Percentiles rank a stretch among this genome's conserved stretches.
Conservation (phyloP, 2,113 vertebrate genomes). For the Bucco capensis region DNA sequence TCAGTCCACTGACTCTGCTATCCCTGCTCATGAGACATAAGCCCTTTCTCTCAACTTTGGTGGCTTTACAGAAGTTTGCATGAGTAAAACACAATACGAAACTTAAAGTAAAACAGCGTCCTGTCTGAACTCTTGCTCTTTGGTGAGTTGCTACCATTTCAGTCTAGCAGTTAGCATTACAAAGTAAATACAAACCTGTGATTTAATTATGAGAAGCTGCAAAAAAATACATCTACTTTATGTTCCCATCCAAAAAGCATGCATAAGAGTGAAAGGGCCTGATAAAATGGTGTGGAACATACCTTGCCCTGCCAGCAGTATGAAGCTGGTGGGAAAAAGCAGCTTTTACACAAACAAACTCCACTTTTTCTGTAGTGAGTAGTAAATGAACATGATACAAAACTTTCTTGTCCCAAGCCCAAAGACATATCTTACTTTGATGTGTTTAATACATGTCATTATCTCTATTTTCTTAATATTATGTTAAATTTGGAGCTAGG, state of each 20-base stretch:
- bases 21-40: neutral
- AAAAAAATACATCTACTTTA: neutral
- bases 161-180: neutral
- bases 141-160: neutral
- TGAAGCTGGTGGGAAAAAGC: neutral
- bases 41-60: neutral
- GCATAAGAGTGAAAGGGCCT: neutral
- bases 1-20: neutral
- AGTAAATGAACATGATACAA: neutral
- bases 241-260: neutral
- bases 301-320: neutral
- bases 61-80: neutral
- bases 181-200: neutral
- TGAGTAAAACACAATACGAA: neutral
- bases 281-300: neutral
- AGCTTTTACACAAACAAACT: neutral
- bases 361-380: neutral
- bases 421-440: neutral
- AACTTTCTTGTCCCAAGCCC: neutral
- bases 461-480: slow-evolving; percentile 24
- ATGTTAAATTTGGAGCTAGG: neutral
- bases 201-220: neutral
- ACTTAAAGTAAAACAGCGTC: neutral
- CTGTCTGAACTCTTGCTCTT: neutral
- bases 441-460: slow-evolving; percentile 26